These are phyloP conservation scores for Zaprionus tsacasi DNA, from an alignment of 1,140 invertebrate genomes.

Conservation along the genomic window DNA sequence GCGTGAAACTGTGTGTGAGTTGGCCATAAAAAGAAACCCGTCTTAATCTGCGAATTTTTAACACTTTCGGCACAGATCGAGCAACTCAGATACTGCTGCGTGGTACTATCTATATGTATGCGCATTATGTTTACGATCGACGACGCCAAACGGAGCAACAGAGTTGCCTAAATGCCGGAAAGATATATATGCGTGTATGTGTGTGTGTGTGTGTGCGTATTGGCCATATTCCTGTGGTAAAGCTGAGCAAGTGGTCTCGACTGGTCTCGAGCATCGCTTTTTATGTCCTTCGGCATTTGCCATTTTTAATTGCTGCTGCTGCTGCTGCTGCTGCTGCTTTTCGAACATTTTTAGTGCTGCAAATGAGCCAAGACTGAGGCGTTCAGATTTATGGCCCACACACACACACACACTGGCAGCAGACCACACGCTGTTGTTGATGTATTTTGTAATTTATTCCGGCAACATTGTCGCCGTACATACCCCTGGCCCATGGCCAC, in stretches of 20 bases:
- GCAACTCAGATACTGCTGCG: background rate
- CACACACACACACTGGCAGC: background rate
- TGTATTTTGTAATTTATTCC: conserved; percentile 52
- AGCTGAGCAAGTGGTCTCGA: conserved; percentile 24
- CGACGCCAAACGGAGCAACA: conserved; percentile 39
- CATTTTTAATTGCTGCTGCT: conserved; percentile 77
- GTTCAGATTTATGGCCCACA: conserved; percentile 67
- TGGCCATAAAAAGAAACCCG: background rate
- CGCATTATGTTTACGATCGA: conserved; percentile 52
- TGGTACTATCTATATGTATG: no score
- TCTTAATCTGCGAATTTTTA: background rate
- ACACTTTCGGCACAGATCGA: conserved; percentile 7
- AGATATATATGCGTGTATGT: background rate
- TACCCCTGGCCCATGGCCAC: background rate
- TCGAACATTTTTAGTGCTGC: conserved; percentile 76
- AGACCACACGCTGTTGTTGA: conserved; percentile 25
- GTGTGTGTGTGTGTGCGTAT: conserved; percentile 14
- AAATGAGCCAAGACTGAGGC: conserved; percentile 70
- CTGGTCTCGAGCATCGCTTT: conserved; percentile 35
- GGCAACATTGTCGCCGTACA: conserved; percentile 63
- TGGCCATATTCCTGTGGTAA: conserved; percentile 30
- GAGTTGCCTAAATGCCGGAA: conserved; percentile 39
- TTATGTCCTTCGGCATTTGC: conserved; percentile 71
- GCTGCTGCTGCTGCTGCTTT: conserved; percentile 74
- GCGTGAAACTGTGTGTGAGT: background rate